Conservation (phyloP, 2,888 invertebrate species). For the Spialia ferax region DNA sequence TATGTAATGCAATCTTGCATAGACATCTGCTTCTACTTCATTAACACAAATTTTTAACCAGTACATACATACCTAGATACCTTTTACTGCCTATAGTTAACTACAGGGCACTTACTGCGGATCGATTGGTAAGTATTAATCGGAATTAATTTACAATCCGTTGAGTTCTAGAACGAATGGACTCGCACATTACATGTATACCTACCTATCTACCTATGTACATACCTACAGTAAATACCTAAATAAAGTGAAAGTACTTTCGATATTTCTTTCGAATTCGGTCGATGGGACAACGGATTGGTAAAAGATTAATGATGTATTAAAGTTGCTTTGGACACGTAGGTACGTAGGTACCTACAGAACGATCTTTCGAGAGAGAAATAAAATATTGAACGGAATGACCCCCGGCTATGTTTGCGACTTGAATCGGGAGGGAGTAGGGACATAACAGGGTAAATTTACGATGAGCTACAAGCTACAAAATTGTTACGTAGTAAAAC, state of each 20-base stretch:
- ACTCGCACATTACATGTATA: too few relatives aligned
- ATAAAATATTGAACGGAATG: constrained; percentile 58
- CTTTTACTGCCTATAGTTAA: too few relatives aligned
- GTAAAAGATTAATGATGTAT: constrained; percentile 64
- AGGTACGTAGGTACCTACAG: too few relatives aligned
- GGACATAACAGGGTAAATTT: constrained; percentile 50
- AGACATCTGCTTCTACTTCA: too few relatives aligned
- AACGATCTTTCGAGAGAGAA: constrained; percentile 58
- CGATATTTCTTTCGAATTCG: constrained; percentile 46
- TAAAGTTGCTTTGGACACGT: constrained; percentile 52
- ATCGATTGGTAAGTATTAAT: constrained; percentile 1
- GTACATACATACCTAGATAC: too few relatives aligned
- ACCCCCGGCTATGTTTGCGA: constrained; percentile 58
- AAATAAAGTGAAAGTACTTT: constrained; percentile 49
- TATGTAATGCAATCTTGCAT: too few relatives aligned
- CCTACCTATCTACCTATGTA: too few relatives aligned
- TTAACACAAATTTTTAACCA: too few relatives aligned
- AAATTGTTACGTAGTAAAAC: constrained; percentile 39
- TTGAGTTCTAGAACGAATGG: constrained; percentile 15
- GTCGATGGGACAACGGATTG: constrained; percentile 42
- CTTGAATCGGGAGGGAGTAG: constrained; percentile 48
- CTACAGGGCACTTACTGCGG: background rate
- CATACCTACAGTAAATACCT: constrained; percentile 11
- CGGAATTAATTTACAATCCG: constrained; percentile 17
- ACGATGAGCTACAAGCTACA: constrained; percentile 48